phyloP scores from a whole-genome alignment of 2,888 invertebrate genomes.

The Pseudolycoriella hygida region DNA sequence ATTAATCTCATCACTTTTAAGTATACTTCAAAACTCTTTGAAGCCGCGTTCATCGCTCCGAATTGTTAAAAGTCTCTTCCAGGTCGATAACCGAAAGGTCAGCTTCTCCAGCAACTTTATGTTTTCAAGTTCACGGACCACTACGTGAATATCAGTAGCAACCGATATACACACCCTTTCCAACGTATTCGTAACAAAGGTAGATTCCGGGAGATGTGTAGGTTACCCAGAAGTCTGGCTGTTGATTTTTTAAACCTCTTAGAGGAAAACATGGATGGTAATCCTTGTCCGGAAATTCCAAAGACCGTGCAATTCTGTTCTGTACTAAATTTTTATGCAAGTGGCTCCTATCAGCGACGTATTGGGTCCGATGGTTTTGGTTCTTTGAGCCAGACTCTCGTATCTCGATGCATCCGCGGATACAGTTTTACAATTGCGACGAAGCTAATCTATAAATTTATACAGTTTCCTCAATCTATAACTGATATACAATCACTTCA shows the following conservation, averaged over 20 bases:
- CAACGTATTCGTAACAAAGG: no score
- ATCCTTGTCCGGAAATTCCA: background rate
- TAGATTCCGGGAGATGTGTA: no score
- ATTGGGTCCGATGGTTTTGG: background rate
- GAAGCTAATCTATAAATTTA: background rate
- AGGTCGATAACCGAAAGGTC: no score
- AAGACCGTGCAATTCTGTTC: background rate
- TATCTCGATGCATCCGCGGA: background rate
- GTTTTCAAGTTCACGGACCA: no score
- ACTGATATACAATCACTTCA: background rate
- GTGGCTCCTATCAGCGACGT: slow-evolving; percentile 3
- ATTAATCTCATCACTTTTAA: no score
- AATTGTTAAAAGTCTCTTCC: no score
- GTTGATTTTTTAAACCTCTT: background rate
- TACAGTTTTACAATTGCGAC: background rate
- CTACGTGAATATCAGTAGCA: no score
- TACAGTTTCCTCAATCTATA: background rate
- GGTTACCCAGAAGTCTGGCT: background rate
- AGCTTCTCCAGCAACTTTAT: no score
- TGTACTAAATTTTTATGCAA: slow-evolving; percentile 2
- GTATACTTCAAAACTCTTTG: no score
- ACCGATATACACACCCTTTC: no score
- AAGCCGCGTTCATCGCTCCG: no score
- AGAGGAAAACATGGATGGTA: background rate
- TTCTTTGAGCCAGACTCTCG: background rate